Conservation (phyloP, 2,797 vertebrate genomes). For the Spinus pinus region DNA sequence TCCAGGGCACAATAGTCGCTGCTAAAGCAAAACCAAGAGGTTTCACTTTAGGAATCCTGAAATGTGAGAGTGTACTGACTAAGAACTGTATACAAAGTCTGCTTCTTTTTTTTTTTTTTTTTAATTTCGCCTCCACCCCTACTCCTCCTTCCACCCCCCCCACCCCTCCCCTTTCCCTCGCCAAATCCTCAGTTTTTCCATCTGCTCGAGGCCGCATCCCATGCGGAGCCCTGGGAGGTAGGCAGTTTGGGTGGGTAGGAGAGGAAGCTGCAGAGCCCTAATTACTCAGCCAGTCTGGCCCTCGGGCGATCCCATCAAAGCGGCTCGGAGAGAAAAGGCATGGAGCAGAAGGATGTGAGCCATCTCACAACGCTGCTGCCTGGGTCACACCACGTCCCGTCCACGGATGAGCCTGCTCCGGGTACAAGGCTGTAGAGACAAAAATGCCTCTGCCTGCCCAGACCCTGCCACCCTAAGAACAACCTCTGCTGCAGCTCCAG, state of each 20-base stretch:
- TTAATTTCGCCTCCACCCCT: neutral
- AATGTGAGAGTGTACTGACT: neutral
- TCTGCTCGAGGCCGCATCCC: neutral
- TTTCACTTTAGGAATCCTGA: neutral
- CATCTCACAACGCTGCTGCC: neutral
- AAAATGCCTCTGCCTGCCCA: neutral
- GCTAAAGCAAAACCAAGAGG: neutral
- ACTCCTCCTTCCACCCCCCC: neutral
- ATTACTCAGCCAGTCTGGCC: conserved; percentile 30
- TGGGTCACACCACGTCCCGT: neutral
- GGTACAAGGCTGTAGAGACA: neutral
- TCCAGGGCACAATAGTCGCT: neutral
- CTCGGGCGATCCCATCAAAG: conserved; percentile 46
- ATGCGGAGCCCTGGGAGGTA: conserved; percentile 28
- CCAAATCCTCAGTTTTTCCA: neutral
- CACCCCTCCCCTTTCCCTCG: accelerated
- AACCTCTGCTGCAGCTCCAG: neutral
- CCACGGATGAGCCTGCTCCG: neutral
- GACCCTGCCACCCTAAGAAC: neutral
- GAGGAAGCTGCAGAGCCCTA: neutral
- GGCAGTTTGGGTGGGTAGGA: conserved; percentile 25
- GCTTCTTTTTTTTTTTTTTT: too few relatives aligned
- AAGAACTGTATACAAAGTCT: neutral
- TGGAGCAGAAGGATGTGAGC: neutral
- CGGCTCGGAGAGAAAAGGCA: neutral